Evolutionary conservation across 2,888 invertebrate species (phyloP), one percentile per base, ranked within the genome.

Genomic region (Cheilosia scutellata): DNA sequence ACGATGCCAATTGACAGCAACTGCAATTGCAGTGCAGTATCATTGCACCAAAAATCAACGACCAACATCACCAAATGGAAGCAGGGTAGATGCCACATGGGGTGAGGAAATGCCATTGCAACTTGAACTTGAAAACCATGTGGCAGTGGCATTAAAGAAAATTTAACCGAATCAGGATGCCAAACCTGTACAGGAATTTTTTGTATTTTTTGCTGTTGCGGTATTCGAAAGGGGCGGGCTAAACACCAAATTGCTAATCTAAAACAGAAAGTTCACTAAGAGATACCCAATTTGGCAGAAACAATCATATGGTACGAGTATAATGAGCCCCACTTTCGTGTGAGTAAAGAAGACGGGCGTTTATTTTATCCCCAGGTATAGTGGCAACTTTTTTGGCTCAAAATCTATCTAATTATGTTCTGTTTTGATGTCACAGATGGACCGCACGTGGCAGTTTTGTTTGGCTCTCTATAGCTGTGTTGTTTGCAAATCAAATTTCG

Each of bases 11-110:
- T 76, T 65, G 82, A 82, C 76, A 76, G 77, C 70, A 70, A 75
- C 57, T 70, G 76, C 82, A 82, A 63, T 82, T 82, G 70, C 82
- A 76, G 53, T 82, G 82, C 82, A 82, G 82, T 76, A 76, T 65
- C 58, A 63, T 53, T 82, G 82, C 77, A 82, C 71, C 82, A 82
- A 82, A 77, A 71, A 71, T 55, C 63, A 53, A 37, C 37, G 20
- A 25, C 37, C 4, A 6, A 31, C n/a, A 47, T 9, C 9, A 70
- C 55, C n/a, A 20, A 37, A 25, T 37, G 2, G 13, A 9, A 4
- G 6, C 27, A 51, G 20, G 2, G 13, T 25, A 13, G 37, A 55
- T 9, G 31, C 47, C 16, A 1, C 0, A 20, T 13, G 13, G 37
- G n/a, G 47, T 25, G 7, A 53, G 11, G 40, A 62, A 57, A 57